Percentiles rank a stretch among this genome's conserved stretches.
Evolutionary conservation across 2,797 vertebrate species (phyloP).

Genomic region (Siniperca undulata): DNA sequence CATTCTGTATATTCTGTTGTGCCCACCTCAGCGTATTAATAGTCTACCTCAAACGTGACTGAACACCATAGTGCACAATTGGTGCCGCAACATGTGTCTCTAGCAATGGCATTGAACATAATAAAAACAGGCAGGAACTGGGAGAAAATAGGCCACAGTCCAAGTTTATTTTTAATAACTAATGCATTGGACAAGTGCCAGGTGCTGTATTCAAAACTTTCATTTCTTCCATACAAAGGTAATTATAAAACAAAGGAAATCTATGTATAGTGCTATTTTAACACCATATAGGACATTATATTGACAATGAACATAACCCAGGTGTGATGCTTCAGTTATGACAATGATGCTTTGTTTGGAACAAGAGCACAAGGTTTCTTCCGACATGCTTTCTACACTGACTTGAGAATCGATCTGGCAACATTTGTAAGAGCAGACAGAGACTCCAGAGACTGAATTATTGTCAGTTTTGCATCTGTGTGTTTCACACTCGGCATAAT

Average conservation of each 20-base stretch:
- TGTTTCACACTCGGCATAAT: conserved; percentile 20
- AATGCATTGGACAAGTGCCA: not conserved
- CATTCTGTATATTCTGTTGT: not conserved
- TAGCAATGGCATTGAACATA: not conserved
- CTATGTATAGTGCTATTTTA: not conserved
- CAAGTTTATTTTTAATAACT: not conserved
- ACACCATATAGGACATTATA: not conserved
- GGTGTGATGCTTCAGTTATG: not conserved
- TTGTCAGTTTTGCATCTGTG: conserved; percentile 17
- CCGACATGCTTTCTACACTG: too few species aligned
- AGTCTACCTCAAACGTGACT: not conserved
- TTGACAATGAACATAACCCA: not conserved
- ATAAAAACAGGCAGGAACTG: not conserved
- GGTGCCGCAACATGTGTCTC: not conserved
- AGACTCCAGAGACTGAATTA: conserved; percentile 13
- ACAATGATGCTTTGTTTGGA: conserved; percentile 23
- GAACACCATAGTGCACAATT: not conserved
- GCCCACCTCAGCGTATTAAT: not conserved
- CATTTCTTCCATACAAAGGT: not conserved
- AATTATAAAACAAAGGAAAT: not conserved
- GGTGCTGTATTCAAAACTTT: not conserved
- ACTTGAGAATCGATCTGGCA: conserved; percentile 39
- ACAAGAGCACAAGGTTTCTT: conserved; percentile 29
- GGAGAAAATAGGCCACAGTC: not conserved
- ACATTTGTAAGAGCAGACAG: conserved; percentile 20